Evolutionary conservation across 2,888 invertebrate species (phyloP), one percentile per base, ranked within the genome.

Genomic region (Drosophila mettleri): DNA sequence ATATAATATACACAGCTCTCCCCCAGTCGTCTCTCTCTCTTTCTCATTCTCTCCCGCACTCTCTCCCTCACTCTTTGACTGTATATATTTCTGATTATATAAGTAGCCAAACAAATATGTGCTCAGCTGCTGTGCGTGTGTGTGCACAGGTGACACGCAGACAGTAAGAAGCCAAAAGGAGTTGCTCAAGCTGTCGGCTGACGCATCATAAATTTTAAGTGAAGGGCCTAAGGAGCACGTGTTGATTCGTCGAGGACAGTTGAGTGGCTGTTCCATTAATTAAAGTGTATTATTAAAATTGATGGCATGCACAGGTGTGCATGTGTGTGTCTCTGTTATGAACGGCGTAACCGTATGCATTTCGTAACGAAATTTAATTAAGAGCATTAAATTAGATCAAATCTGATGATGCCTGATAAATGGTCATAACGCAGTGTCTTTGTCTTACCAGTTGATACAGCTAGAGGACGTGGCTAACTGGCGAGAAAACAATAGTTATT

Each of bases 251-350:
- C 24, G 53, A 31, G 18, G 43, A 55, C 61, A 72, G 51, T 41
- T 51, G 61, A 61, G 29, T 24, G 63, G 63, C 53, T 31, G 31
- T 34, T 45, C 53, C 46, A 77, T 74, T 77, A 77, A 74, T 77
- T 77, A 72, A 66, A 62, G 38, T 66, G 51, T 62, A 48, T 58
- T 72, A 62, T 72, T 77, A 45, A 71, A 71, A 53, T 59, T 66
- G 54, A 66, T 72, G 45, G 36, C 41, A 45, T 64, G 53, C 58
- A 18, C 43, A 51, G 20, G n/a, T 20, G 12, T 39, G 22, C 41
- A 43, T 3, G 18, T 27, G 12, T 27, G 12, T 12, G 7, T 7
- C 27, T 18, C 6, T n/a, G 33, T 3, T 36, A 22, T 33, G 29
- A 18, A 45, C n/a, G 48, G 57, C 60, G 65, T 36, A 55, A 34